Percentiles rank a stretch among this genome's conserved stretches.
phyloP scores from a whole-genome alignment of 1,140 invertebrate species.

The Rhopalosiphum maidis region DNA sequence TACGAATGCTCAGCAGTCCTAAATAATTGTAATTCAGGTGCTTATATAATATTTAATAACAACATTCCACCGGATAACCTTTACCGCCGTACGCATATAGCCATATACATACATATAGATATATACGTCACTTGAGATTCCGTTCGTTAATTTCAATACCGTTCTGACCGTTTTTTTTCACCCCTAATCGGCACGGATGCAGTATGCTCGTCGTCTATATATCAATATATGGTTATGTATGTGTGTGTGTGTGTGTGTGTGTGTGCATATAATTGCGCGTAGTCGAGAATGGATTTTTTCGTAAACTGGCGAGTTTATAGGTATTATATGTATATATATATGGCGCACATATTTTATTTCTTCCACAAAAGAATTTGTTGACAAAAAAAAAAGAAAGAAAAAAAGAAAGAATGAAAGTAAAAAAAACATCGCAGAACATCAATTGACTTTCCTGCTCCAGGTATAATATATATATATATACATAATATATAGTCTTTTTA shows the following conservation, averaged over 20 bases:
- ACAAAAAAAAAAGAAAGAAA: not conserved
- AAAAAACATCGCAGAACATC: not conserved
- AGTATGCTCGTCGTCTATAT: not conserved
- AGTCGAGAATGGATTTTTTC: not conserved
- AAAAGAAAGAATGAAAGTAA: not conserved
- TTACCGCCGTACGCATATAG: not conserved
- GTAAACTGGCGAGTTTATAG: not conserved
- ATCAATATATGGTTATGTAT: not conserved
- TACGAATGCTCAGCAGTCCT: slow-evolving; percentile 24
- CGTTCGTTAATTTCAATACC: slow-evolving; percentile 39
- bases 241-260: not conserved
- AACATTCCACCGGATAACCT: slow-evolving; percentile 30
- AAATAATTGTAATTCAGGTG: slow-evolving; percentile 24
- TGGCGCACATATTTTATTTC: not conserved
- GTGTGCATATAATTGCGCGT: not conserved
- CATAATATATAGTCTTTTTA: not conserved
- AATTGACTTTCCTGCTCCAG: not conserved
- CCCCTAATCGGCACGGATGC: not conserved
- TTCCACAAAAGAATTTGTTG: not conserved
- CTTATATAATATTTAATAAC: slow-evolving; percentile 52
- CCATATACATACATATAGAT: not conserved
- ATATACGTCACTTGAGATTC: not conserved
- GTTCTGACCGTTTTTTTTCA: not conserved
- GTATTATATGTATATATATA: not conserved
- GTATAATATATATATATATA: not conserved